phyloP scores from a whole-genome alignment of 2,113 vertebrate species.

The Hippocampus barbouri region DNA sequence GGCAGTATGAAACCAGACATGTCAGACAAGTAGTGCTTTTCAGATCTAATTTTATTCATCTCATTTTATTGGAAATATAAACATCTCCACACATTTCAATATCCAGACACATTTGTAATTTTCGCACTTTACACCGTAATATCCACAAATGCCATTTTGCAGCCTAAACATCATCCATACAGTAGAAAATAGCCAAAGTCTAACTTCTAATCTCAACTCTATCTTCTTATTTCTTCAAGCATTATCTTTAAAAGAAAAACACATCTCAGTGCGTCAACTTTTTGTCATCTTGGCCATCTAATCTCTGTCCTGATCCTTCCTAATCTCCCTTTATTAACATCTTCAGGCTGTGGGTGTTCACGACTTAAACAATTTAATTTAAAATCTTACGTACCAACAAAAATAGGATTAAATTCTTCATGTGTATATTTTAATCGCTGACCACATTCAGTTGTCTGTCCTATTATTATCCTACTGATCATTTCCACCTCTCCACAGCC shows the following conservation, averaged over 20 bases:
- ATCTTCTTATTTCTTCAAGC: not conserved
- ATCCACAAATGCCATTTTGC: conserved; percentile 15
- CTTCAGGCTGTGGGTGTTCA: conserved; percentile 42
- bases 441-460: conserved; percentile 10
- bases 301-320: conserved; percentile 41
- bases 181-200: conserved; percentile 29
- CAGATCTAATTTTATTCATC: conserved; percentile 61
- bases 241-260: conserved; percentile 21
- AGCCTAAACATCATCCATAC: conserved; percentile 32
- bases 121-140: conserved; percentile 43
- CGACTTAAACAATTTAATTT: conserved; percentile 12
- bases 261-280: conserved; percentile 1
- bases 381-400: conserved; percentile 11
- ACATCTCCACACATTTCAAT: conserved; percentile 41
- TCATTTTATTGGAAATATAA: conserved; percentile 43
- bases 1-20: conserved; percentile 55
- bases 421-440: conserved; percentile 3
- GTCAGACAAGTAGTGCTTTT: conserved; percentile 44
- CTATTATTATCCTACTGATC: not conserved
- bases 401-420: conserved; percentile 11
- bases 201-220: not conserved
- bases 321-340: conserved; percentile 24
- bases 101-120: conserved; percentile 29
- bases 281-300: conserved; percentile 20
- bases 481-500: conserved; percentile 34